Evolutionary conservation across 2,797 vertebrate species (phyloP).

Genomic region (Coccyzus lansbergi): DNA sequence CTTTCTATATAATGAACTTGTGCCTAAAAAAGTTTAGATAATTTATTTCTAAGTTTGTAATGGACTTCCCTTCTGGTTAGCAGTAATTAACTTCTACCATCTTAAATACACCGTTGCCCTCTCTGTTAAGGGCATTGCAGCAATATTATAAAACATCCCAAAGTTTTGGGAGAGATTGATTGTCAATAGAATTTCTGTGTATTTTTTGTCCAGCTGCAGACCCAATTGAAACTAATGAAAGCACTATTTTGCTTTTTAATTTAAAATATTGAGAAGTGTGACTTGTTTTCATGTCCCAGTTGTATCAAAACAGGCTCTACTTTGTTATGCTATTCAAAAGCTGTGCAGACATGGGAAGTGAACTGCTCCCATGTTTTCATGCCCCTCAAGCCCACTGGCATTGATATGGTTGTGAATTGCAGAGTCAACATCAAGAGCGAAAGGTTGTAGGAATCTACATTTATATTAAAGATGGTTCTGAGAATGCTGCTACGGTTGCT

Average conservation of each 20-base stretch:
- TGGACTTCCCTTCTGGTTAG: not conserved
- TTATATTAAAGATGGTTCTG: not conserved
- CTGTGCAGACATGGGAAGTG: fast-evolving
- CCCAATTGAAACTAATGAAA: not conserved
- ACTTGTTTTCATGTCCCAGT: not conserved
- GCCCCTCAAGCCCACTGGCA: not conserved
- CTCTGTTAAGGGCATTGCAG: not conserved
- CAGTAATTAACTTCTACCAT: not conserved
- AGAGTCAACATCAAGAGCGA: not conserved
- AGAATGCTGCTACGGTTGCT: not conserved
- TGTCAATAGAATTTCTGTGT: not conserved
- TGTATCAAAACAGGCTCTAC: not conserved
- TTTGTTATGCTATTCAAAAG: not conserved
- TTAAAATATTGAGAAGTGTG: not conserved
- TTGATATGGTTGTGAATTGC: not conserved
- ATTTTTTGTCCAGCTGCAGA: not conserved
- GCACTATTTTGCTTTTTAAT: not conserved
- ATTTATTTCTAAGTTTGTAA: not conserved
- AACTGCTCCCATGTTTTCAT: not conserved
- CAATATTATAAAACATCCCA: not conserved
- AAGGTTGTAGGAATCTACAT: not conserved
- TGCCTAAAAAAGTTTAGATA: not conserved
- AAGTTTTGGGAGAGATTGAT: not conserved
- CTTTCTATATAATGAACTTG: not conserved
- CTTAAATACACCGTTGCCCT: not conserved